These are phyloP conservation scores for Scaptomyza flava DNA, from an alignment of 2,888 invertebrate genomes.

Conservation along the genomic window DNA sequence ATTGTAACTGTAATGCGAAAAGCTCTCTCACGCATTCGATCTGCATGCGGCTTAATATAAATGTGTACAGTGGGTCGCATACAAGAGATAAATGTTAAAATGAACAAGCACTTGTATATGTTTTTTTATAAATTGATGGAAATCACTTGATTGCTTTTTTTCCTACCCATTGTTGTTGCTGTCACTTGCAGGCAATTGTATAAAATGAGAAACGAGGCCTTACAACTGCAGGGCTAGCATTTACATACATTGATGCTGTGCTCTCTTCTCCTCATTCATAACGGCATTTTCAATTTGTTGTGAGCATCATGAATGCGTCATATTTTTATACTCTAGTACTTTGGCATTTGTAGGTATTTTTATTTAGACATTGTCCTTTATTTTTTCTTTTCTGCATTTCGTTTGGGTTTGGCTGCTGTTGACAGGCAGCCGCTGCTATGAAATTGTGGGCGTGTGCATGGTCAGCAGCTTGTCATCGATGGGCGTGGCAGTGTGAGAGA, in stretches of 20 bases:
- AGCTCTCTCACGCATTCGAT: not conserved
- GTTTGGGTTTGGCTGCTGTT: conserved; percentile 43
- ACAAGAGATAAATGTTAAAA: not conserved
- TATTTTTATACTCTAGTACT: conserved; percentile 43
- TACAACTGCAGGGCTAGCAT: conserved; percentile 34
- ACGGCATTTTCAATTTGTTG: conserved; percentile 53
- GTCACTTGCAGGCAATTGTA: conserved; percentile 38
- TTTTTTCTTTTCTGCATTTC: not conserved
- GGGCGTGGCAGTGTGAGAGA: conserved; percentile 49
- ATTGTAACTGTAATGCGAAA: not conserved
- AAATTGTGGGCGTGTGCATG: conserved; percentile 55
- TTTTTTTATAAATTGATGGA: conserved; percentile 9
- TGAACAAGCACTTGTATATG: not conserved
- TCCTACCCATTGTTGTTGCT: conserved; percentile 26
- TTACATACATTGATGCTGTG: conserved; percentile 33
- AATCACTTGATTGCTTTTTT: conserved; percentile 9
- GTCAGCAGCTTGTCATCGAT: conserved; percentile 60
- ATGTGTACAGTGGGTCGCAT: not conserved
- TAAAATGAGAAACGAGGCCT: conserved; percentile 25
- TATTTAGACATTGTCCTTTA: conserved; percentile 29
- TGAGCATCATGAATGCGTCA: conserved; percentile 46
- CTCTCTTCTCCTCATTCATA: conserved; percentile 26
- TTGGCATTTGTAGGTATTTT: conserved; percentile 27
- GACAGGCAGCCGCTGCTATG: conserved; percentile 52
- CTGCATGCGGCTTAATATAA: not conserved